Evolutionary conservation across 1,140 invertebrate species (phyloP), one percentile per base, ranked within the genome.

Genomic region (Papilio polyxenes): DNA sequence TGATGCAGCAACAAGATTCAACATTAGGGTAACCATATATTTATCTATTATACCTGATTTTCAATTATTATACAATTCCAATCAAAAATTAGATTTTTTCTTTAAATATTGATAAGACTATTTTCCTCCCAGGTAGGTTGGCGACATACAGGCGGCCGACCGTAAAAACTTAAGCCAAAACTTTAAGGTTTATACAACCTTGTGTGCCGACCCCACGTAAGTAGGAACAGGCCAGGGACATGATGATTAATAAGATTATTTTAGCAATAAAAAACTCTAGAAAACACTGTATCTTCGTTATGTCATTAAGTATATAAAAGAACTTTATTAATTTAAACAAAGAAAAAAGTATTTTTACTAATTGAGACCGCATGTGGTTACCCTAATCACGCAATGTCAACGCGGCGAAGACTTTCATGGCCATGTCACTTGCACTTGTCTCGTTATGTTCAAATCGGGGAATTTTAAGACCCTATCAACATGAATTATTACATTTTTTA

Each of bases 1-100:
- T 69, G 62, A 65, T 83, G 75, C 78, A 81, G 82, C 75, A 83
- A 85, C 83, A 83, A 83, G 82, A 83, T 80, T 81, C 76, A 82
- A 31, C 23, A 11, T 15, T 53, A 13, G 23, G 62, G 62, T 65
- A 37, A 65, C 62, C 23, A 65, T 31, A 37, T 11, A 53, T 53
- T 37, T 59, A 31, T 59, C 17, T 8, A 7, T 31, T 65, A 31
- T 65, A 31, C 62, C 62, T 65, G 62, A 65, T 65, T 65, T 65
- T 31, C 9, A 31, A 31, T 31, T 13, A n/a, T 6, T 59, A n/a
- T 10, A 20, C 17, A 59, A 59, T 59, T 20, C 15, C 56, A 20
- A 20, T 9, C 17, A 59, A 59, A 8, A 59, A 59, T 9, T 17
- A n/a, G 0, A 56, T 0, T 56, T 56, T 15, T 59, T 59, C 56